Evolutionary conservation across 2,113 vertebrate species (phyloP), one percentile per base, ranked within the genome.

Genomic region (Nipponia nippon): DNA sequence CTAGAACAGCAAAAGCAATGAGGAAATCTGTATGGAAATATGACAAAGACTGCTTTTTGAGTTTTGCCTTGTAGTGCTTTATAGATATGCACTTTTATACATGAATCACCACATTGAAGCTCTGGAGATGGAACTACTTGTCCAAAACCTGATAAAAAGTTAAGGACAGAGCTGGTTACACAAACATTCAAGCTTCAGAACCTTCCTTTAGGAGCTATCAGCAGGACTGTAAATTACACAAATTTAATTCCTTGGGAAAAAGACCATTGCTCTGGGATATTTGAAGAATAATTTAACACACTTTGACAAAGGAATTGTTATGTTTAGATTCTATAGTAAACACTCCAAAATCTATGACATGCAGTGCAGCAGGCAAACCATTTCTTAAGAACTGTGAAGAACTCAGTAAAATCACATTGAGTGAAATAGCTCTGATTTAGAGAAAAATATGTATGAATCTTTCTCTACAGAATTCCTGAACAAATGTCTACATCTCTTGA

Each of bases 401-500:
- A 36, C 8, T 67, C 38, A 40, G 42, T 34, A 36, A 83, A 89
- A 80, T 55, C 40, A 63, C 27, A 53, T 10, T 27, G 7, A 73
- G 9, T 46, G 25, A 56, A 32, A 46, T 3, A 87, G 15, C 7
- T 59, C n/a, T 34, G 21, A 5, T 66, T 59, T 23, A 49, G 10
- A 73, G 36, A 73, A 88, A 77, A 87, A 66, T 4, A 65, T 0
- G 9, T 34, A 36, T 38, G 11, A 73, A 38, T 53, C 34, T 62
- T 76, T 62, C 36, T 71, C 18, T 49, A 32, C 6, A 55, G 58
- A 55, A 47, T 67, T 86, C 25, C 29, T 65, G 15, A 61, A 85
- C 5, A 2, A 22, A 9, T 32, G 16, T 36, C 26, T 75, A 34
- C 12, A 23, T 40, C 3, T 20, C 13, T 47, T 0, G 0, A 56